Evolutionary conservation across 2,797 vertebrate genomes (phyloP).

Genomic region (Uromys caudimaculatus): DNA sequence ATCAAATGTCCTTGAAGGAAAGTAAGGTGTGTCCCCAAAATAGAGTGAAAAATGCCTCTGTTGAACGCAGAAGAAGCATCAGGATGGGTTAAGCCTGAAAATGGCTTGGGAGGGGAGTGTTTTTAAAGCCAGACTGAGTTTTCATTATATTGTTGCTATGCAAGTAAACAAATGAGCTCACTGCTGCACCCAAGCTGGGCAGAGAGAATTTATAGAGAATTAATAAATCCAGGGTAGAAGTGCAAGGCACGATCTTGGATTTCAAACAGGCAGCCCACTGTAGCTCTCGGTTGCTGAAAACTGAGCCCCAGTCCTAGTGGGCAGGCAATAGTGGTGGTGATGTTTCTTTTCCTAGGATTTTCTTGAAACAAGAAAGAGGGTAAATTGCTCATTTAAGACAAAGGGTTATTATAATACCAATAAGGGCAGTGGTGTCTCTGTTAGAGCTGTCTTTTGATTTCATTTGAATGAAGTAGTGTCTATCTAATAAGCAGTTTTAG

Average conservation of each 20-base stretch:
- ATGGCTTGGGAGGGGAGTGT: conserved; percentile 67
- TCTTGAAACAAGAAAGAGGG: conserved; percentile 53
- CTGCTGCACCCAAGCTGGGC: conserved; percentile 75
- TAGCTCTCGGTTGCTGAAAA: conserved; percentile 54
- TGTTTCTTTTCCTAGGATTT: conserved; percentile 48
- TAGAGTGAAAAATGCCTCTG: background rate
- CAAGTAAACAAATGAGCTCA: conserved; percentile 87
- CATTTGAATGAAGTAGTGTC: conserved; percentile 52
- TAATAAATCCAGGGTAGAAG: conserved; percentile 76
- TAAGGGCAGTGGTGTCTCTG: conserved; percentile 40
- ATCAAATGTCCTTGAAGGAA: conserved; percentile 54
- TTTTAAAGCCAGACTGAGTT: conserved; percentile 80
- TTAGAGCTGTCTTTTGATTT: conserved; percentile 30
- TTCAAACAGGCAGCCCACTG: conserved; percentile 65
- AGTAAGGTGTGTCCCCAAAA: background rate
- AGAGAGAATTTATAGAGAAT: conserved; percentile 75
- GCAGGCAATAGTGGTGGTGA: background rate
- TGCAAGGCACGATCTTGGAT: conserved; percentile 69
- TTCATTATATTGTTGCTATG: conserved; percentile 85
- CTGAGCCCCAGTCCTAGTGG: background rate
- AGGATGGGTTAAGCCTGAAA: conserved; percentile 65
- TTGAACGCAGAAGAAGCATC: conserved; percentile 28
- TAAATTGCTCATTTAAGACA: conserved; percentile 61
- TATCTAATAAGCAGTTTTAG: conserved; percentile 34
- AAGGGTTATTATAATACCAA: conserved; percentile 64